Evolutionary conservation across 1,140 invertebrate genomes (phyloP).

Genomic region (Leptopilina clavipes): DNA sequence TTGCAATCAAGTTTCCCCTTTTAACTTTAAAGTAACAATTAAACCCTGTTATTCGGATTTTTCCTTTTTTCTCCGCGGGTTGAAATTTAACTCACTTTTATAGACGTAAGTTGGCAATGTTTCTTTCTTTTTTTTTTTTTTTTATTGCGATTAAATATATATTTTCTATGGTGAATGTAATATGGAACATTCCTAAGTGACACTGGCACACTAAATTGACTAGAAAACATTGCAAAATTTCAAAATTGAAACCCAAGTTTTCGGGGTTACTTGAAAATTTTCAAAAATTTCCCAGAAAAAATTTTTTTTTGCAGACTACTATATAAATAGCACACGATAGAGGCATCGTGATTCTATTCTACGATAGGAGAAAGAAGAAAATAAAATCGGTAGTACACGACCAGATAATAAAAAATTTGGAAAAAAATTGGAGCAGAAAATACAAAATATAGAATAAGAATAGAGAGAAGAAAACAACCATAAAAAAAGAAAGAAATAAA

Average conservation of each 20-base stretch:
- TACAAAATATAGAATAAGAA: background rate
- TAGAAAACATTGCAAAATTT: background rate
- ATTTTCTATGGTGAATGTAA: background rate
- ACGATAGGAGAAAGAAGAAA: background rate
- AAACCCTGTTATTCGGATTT: background rate
- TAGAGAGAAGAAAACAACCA: background rate
- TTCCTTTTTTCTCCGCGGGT: background rate
- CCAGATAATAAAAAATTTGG: background rate
- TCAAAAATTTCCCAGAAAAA: background rate
- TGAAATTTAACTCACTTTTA: background rate
- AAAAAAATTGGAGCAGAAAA: background rate
- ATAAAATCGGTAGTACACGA: conserved; percentile 31
- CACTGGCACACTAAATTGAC: background rate
- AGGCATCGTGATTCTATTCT: conserved; percentile 23
- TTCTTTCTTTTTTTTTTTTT: background rate
- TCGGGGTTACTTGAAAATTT: background rate
- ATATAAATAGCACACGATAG: conserved; percentile 27
- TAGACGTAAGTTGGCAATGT: background rate
- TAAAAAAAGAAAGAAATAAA: background rate
- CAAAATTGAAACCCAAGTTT: background rate
- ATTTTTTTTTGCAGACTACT: background rate
- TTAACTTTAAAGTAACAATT: background rate
- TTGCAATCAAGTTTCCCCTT: background rate
- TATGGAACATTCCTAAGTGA: conserved; percentile 31
- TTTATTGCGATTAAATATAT: background rate